Percentiles rank a stretch among this genome's conserved stretches.
Conservation (phyloP, 2,113 vertebrate genomes). For the Leucoraja erinaceus region DNA sequence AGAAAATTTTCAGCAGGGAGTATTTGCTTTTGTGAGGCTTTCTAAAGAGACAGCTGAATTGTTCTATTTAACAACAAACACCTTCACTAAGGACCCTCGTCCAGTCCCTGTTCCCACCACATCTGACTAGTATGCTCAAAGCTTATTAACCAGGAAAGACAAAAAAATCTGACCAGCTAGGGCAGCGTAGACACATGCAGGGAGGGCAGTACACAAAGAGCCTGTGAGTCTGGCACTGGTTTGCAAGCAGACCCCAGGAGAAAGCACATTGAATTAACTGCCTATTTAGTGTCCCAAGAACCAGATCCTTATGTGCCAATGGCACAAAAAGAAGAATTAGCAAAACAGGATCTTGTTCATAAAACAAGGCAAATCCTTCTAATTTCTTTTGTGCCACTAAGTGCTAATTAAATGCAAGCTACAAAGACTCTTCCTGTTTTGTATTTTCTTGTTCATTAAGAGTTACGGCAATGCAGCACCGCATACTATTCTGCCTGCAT, state of each 20-base stretch:
- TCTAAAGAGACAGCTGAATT: constrained; percentile 97
- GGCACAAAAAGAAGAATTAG: constrained; percentile 64
- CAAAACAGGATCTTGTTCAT: constrained; percentile 86
- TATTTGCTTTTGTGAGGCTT: constrained; percentile 97
- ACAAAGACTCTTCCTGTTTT: constrained; percentile 74
- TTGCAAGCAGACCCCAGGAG: constrained; percentile 72
- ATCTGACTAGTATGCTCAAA: constrained; percentile 84
- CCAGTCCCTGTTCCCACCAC: constrained; percentile 96
- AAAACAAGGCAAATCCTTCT: constrained; percentile 85
- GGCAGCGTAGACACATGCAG: constrained; percentile 75
- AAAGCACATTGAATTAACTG: constrained; percentile 85
- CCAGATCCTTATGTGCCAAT: constrained; percentile 82
- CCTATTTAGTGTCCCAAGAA: constrained; percentile 83
- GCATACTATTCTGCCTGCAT: constrained; percentile 48
- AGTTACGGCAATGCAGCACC: constrained; percentile 53
- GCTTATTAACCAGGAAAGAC: constrained; percentile 84
- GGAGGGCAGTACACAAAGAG: constrained; percentile 70
- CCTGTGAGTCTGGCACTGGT: constrained; percentile 75
- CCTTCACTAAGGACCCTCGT: constrained; percentile 87
- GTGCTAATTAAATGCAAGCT: constrained; percentile 86
- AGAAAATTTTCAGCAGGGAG: constrained; percentile 94
- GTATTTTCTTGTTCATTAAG: constrained; percentile 72
- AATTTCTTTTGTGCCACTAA: constrained; percentile 78
- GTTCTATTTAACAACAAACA: constrained; percentile 99
- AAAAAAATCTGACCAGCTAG: constrained; percentile 79